These are phyloP conservation scores for Cichladusa arquata DNA, from an alignment of 2,113 vertebrate genomes.

Conservation along the genomic window DNA sequence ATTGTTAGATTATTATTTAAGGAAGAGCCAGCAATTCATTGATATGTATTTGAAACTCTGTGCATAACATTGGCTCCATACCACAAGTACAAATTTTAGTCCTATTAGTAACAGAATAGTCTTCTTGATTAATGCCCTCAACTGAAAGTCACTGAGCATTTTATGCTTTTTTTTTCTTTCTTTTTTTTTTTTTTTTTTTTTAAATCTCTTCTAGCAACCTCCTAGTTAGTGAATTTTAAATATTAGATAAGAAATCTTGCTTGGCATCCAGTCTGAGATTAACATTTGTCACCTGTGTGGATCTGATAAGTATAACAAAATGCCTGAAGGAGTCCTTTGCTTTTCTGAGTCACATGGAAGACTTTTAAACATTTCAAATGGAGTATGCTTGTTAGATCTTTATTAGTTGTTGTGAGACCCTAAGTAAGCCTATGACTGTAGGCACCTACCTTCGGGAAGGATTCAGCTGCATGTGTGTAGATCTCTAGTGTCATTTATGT, in stretches of 20 bases:
- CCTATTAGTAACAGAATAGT: neutral
- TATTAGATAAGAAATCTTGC: neutral
- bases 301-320: neutral
- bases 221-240: neutral
- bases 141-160: neutral
- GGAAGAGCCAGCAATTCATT: neutral
- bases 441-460: neutral
- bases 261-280: neutral
- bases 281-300: neutral
- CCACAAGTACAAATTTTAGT: neutral
- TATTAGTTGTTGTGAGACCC: neutral
- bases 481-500: neutral
- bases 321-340: neutral
- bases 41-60: neutral
- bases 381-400: neutral
- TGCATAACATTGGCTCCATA: accelerated
- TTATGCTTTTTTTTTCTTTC: neutral
- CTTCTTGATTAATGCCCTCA: neutral
- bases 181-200: no score
- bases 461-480: neutral
- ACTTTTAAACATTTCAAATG: neutral
- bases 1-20: neutral
- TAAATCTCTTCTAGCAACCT: neutral
- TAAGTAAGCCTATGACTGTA: neutral
- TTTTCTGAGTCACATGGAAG: neutral